phyloP scores from a whole-genome alignment of 2,113 vertebrate species.

The Cyprinodon variegatus region DNA sequence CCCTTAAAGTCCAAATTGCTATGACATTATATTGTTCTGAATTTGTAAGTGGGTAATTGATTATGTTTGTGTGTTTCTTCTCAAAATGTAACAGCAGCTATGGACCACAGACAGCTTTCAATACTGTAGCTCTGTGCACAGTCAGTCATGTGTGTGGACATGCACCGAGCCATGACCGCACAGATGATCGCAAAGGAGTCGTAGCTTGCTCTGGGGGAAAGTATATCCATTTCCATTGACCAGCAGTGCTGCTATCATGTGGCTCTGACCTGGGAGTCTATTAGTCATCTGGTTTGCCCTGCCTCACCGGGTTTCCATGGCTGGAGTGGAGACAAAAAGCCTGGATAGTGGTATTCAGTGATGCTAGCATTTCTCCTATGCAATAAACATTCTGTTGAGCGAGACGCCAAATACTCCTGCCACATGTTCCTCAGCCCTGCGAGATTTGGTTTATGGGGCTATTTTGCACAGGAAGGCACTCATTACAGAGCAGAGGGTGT shows the following conservation, averaged over 20 bases:
- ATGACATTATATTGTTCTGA: slow-evolving; percentile 22
- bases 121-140: slow-evolving; percentile 33
- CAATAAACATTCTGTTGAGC: slow-evolving; percentile 12
- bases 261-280: slow-evolving; percentile 65
- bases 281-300: slow-evolving; percentile 59
- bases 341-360: slow-evolving; percentile 10
- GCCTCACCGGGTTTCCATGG: slow-evolving; percentile 62
- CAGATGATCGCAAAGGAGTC: slow-evolving; percentile 55
- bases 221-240: slow-evolving; percentile 71
- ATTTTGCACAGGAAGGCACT: slow-evolving; percentile 58
- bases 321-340: slow-evolving; percentile 41
- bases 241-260: slow-evolving; percentile 67
- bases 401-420: slow-evolving; percentile 29
- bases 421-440: slow-evolving; percentile 46
- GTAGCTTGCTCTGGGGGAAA: slow-evolving; percentile 56
- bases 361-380: slow-evolving; percentile 31
- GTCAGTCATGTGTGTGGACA: slow-evolving; percentile 12
- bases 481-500: slow-evolving; percentile 60
- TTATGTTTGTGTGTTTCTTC: slow-evolving; percentile 19
- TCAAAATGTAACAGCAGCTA: slow-evolving; percentile 18
- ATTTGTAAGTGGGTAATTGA: slow-evolving; percentile 29
- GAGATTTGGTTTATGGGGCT: slow-evolving; percentile 59
- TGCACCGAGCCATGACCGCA: slow-evolving; percentile 33
- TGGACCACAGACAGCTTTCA: slow-evolving; percentile 32
- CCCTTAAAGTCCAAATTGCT: slow-evolving; percentile 3